phyloP scores from a whole-genome alignment of 30 jellyfish, hydroid and myxozoan species.

The Chrysaora quinquecirrha region DNA sequence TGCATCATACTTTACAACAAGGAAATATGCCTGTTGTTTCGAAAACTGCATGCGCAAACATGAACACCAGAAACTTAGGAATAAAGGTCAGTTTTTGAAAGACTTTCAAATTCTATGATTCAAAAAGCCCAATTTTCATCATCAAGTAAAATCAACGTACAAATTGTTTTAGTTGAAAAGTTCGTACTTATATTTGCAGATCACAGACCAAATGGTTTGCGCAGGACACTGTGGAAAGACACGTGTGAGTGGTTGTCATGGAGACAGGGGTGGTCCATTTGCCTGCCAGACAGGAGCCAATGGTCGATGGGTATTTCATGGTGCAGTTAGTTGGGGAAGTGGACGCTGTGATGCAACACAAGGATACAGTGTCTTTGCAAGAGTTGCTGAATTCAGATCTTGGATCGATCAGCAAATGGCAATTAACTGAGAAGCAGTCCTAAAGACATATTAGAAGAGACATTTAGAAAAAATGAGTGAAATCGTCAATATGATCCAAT shows the following conservation, averaged over 20 bases:
- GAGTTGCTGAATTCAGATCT: too few species aligned
- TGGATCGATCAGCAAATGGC: constrained; percentile 36
- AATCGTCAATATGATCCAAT: too few species aligned
- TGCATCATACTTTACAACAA: constrained; percentile 73
- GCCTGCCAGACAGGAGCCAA: constrained; percentile 45
- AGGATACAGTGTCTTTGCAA: constrained; percentile 57
- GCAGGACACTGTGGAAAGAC: too few species aligned
- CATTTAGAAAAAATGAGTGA: too few species aligned
- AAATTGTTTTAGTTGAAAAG: constrained; percentile 41
- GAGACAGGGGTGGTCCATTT: constrained; percentile 86
- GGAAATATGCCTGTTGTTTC: constrained; percentile 68
- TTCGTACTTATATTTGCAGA: not conserved
- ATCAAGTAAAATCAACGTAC: constrained; percentile 2
- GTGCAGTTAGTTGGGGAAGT: too few species aligned
- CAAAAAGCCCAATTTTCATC: not conserved
- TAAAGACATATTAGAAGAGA: too few species aligned
- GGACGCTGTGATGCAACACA: constrained; percentile 28
- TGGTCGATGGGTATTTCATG: too few species aligned
- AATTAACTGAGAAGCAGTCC: too few species aligned
- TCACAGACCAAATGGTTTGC: too few species aligned
- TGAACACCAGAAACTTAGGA: constrained; percentile 39
- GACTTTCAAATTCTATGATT: not conserved
- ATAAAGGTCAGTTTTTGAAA: not conserved
- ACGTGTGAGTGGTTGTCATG: constrained; percentile 66
- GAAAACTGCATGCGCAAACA: constrained; percentile 30